These are phyloP conservation scores for Xestia c-nigrum DNA, from an alignment of 2,888 invertebrate genomes.

Conservation along the genomic window DNA sequence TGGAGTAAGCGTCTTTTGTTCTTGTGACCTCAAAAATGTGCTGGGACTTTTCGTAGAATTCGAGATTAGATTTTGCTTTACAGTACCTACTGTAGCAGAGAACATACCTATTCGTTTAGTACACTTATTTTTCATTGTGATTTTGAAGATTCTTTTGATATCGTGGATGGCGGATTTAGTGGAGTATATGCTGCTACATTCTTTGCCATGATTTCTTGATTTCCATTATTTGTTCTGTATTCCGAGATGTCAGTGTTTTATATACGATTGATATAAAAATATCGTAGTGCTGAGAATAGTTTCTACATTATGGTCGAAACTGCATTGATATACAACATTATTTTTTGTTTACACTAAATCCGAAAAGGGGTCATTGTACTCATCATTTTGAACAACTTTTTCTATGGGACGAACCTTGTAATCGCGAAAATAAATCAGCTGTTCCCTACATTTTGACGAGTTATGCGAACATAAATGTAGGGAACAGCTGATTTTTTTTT, in stretches of 20 bases:
- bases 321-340: no score
- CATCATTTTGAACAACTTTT: no score
- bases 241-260: not conserved
- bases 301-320: not conserved
- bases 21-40: conserved; percentile 7
- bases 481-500: no score
- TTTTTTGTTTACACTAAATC: no score
- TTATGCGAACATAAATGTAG: no score
- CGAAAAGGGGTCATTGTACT: no score
- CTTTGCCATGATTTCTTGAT: not conserved
- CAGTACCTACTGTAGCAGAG: not conserved
- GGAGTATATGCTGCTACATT: not conserved
- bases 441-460: no score
- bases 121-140: not conserved
- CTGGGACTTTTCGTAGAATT: not conserved
- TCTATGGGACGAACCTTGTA: no score
- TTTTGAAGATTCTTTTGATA: not conserved
- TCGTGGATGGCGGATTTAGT: not conserved
- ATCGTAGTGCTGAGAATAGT: not conserved
- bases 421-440: no score
- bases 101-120: not conserved
- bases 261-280: not conserved
- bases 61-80: not conserved
- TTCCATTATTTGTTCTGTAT: no score
- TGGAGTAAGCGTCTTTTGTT: not conserved